phyloP scores from a whole-genome alignment of 2,888 invertebrate genomes.

The Marronus borbonicus region DNA sequence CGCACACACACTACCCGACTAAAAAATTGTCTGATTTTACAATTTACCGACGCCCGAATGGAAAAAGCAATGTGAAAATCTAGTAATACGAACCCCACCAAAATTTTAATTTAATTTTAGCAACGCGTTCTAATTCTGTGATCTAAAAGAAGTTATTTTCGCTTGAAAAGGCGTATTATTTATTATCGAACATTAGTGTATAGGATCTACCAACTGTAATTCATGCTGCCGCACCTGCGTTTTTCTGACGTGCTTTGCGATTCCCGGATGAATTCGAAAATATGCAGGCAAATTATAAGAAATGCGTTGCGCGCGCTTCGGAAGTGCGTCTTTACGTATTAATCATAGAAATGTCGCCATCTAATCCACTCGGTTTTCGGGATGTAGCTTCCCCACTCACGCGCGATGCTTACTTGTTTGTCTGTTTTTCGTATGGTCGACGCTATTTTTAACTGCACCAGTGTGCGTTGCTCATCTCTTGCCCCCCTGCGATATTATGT shows the following conservation, averaged over 20 bases:
- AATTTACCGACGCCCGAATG: conserved; percentile 22
- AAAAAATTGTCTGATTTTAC: conserved; percentile 39
- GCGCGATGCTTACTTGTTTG: not conserved
- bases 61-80: conserved; percentile 26
- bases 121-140: conserved; percentile 39
- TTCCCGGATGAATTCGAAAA: too few species aligned
- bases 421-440: conserved; percentile 7
- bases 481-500: conserved; percentile 9
- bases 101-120: conserved; percentile 42
- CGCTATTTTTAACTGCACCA: conserved; percentile 18
- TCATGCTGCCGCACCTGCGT: conserved; percentile 12
- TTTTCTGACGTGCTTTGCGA: not conserved
- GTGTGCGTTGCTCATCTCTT: not conserved
- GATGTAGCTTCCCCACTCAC: conserved; percentile 20
- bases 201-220: not conserved
- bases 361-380: conserved; percentile 9
- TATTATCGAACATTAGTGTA: conserved; percentile 25
- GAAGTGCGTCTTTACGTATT: conserved; percentile 22
- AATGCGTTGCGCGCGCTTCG: conserved; percentile 7
- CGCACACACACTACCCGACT: conserved; percentile 36
- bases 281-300: not conserved
- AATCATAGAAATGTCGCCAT: not conserved
- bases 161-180: conserved; percentile 24
- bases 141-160: conserved; percentile 34
- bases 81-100: conserved; percentile 36